Evolutionary conservation across 2,888 invertebrate genomes (phyloP), one percentile per base, ranked within the genome.

Genomic region (Norana najaformis): DNA sequence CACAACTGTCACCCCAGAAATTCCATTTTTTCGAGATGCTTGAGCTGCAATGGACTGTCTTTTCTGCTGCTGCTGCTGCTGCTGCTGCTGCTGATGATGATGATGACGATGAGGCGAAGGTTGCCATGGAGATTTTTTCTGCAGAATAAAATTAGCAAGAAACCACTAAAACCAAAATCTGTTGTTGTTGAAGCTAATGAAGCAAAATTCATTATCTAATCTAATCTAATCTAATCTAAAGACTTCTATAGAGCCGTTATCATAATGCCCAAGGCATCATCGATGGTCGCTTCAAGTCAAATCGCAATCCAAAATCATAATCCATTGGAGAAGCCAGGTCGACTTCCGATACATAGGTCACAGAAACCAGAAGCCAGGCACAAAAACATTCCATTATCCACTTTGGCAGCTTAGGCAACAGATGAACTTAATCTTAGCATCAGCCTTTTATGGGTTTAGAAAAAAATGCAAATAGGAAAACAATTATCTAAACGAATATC

Each of bases 91-190:
- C 4, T 69, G 69, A n/a, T n/a, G n/a, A n/a, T n/a, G n/a, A n/a
- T n/a, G n/a, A n/a, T n/a, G n/a, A n/a, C n/a, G n/a, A 30, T 69
- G 47, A 23, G 5, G 47, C 69, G 8, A 8, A n/a, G 69, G 0
- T 47, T 23, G 69, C 69, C 69, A 69, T 69, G 69, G n/a, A 69
- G n/a, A 69, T n/a, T n/a, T 69, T 69, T 69, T 69, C 69, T n/a
- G 69, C 69, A n/a, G 69, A n/a, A n/a, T 69, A 69, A 30, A 69
- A n/a, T 69, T 69, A 23, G 23, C 4, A 41, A 23, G n/a, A 69
- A 30, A 53, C 8, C n/a, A n/a, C 30, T 69, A 69, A 30, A 69
- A 69, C 69, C 30, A 69, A n/a, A 69, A n/a, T 69, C 69, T n/a
- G 53, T 30, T 53, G 30, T 30, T 53, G 23, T 53, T 53, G 53